Conservation (phyloP, 2,888 invertebrate genomes). For the Erpobdella octoculata region DNA sequence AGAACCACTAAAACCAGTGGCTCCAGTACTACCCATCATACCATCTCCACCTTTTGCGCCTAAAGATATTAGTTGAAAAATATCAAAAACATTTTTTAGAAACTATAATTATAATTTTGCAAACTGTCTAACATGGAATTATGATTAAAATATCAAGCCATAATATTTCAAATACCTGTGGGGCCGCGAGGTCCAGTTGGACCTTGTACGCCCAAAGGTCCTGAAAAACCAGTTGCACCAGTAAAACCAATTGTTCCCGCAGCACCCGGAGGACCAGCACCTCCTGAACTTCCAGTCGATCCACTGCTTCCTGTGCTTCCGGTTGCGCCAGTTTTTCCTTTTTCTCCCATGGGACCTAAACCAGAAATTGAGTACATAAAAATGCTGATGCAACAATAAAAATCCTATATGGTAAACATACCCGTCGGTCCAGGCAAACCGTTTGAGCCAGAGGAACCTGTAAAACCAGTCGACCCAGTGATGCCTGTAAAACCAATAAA, state of each 20-base stretch:
- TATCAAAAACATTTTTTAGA: not conserved
- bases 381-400: too few relatives aligned
- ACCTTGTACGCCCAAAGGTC: not conserved
- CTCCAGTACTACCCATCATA: not conserved
- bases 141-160: not conserved
- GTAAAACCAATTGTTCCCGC: slow-evolving; percentile 24
- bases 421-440: too few relatives aligned
- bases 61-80: too few relatives aligned
- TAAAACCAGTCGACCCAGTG: not conserved
- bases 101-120: not conserved
- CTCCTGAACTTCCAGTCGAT: slow-evolving; percentile 2
- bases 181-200: too few relatives aligned
- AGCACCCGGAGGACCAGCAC: not conserved
- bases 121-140: not conserved
- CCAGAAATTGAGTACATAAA: too few relatives aligned
- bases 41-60: too few relatives aligned
- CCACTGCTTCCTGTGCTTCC: slow-evolving; percentile 13
- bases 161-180: not conserved
- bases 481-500: not conserved
- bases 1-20: not conserved
- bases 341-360: too few relatives aligned
- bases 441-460: too few relatives aligned
- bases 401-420: too few relatives aligned
- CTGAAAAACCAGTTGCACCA: slow-evolving; percentile 17
- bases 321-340: too few relatives aligned